Base-by-base conservation (phyloP, 2,797 vertebrate genomes). In the Pangasius krempfi region DNA sequence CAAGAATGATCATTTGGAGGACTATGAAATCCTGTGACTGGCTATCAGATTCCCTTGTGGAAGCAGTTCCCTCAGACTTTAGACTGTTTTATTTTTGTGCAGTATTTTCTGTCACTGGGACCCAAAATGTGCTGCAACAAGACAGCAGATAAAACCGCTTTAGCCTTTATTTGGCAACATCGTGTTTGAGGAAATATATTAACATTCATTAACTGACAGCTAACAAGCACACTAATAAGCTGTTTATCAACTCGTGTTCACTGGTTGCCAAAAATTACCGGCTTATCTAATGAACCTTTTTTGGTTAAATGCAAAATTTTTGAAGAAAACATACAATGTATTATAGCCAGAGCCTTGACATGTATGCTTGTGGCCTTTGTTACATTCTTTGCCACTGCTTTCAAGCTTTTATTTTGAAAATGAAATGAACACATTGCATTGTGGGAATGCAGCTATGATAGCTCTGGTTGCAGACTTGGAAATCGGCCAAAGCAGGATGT, bases 341-440 rank as follows among this genome's bases (percentile, higher is more conserved):
- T 22, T 20, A 58, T 2, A 58, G 30, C 52, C 76, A 50, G 27
- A n/a, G 6, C 7, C 9, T 81, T 37, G 3, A 37, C 30, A 79
- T 40, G 22, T 25, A 81, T 2, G 30, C 6, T 14, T 62, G 20
- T 16, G 5, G 16, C 13, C 20, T 81, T 33, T 5, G 13, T 18
- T 52, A 37, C 33, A 20, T 13, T 40, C 16, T 56, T 58, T 58
- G 20, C 30, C 18, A 25, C n/a, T 7, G 22, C 40, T 52, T 27
- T 62, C 37, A 60, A 83, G 40, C 58, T 83, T 62, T 83, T 83
- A 83, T 64, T 82, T 62, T 83, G 80, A 62, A 83, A 83, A 10
- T 44, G 0, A 27, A n/a, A 14, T 81, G 20, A 58, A 58, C 56
- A 37, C 22, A 27, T 37, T 62, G 58, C 25, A 82, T 82, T 82